Evolutionary conservation across 23 tunicate genomes (phyloP), one percentile per base, ranked within the genome.

Genomic region (Corella eumyota): DNA sequence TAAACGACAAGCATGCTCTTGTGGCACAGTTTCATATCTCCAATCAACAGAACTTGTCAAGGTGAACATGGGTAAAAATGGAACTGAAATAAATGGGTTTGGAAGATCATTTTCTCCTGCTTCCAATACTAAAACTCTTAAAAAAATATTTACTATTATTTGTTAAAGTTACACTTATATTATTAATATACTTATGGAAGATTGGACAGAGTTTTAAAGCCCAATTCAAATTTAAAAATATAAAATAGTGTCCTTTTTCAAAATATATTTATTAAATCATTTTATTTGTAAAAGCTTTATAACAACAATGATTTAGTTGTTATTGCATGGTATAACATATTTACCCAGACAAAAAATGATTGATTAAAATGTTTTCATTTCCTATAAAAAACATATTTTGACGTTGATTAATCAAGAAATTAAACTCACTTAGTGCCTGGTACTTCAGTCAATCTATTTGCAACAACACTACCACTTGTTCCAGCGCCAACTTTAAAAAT

Each of bases 41-140:
- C 91, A 81, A 38, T 81, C 71, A 15, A 32, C 45, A 17, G 53
- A 4, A 0, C 69, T 30, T 9, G 51, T 19, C 23, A 46, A 69
- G 9, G 52, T 22, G 11, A 22, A 36, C 11, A 54, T 54, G 34
- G 50, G 23, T 20, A 67, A 21, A 23, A 58, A 23, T 0, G 91
- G 91, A 50, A 81, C 23, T 2, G 58, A 30, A n/a, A 81, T 66
- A 1, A 37, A 25, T 36, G 66, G 70, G 31, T 65, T 66, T 34
- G 78, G 64, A 19, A 25, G 4, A 25, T 81, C 91, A 21, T 65
- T 58, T 20, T 60, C 70, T 9, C 91, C 91, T 1, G 91, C 91
- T 60, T 81, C 91, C 29, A 81, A 27, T 7, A 81, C 31, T n/a
- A 81, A 29, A 27, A 81, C 64, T 50, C 91, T 81, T 6, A 11